Conservation (phyloP, 2,113 vertebrate genomes). For the Psittacara wagleri region DNA sequence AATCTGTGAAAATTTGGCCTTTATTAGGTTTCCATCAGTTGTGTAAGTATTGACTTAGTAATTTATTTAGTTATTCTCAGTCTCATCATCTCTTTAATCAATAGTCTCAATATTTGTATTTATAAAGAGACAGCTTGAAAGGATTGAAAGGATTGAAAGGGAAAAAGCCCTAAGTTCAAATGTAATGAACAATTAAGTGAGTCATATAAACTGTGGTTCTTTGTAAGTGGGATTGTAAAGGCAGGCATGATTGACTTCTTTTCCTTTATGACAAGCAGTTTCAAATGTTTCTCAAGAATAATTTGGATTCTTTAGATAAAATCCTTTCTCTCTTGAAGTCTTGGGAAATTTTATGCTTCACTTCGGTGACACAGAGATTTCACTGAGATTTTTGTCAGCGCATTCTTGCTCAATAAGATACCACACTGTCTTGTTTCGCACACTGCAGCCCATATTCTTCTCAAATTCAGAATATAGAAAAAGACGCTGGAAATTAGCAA, state of each 20-base stretch:
- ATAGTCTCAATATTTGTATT: constrained; percentile 80
- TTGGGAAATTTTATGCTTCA: not conserved
- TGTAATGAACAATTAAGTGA: constrained; percentile 73
- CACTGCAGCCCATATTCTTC: not conserved
- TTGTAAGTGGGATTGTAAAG: constrained; percentile 60
- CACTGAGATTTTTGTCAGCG: not conserved
- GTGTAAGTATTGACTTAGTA: constrained; percentile 63
- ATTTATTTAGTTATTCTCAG: constrained; percentile 67
- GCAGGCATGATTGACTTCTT: constrained; percentile 50
- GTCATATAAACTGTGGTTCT: constrained; percentile 68
- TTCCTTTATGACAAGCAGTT: constrained; percentile 34
- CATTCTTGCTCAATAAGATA: not conserved
- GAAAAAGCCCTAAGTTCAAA: constrained; percentile 60
- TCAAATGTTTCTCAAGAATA: constrained; percentile 36
- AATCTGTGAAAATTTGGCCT: not conserved
- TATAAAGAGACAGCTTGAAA: constrained; percentile 70
- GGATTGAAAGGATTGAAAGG: constrained; percentile 67
- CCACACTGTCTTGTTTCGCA: not conserved
- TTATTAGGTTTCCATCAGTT: constrained; percentile 39
- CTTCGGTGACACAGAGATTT: not conserved
- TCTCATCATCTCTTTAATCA: constrained; percentile 67
- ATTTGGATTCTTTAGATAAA: not conserved
- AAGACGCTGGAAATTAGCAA: constrained; percentile 27
- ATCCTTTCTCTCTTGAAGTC: not conserved
- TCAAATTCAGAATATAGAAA: not conserved